A percentile compares a stretch with the other conserved stretches of the same genome.
These are phyloP conservation scores for Heterocephalus glaber DNA, from an alignment of 2,113 vertebrate genomes.

Conservation along the genomic window DNA sequence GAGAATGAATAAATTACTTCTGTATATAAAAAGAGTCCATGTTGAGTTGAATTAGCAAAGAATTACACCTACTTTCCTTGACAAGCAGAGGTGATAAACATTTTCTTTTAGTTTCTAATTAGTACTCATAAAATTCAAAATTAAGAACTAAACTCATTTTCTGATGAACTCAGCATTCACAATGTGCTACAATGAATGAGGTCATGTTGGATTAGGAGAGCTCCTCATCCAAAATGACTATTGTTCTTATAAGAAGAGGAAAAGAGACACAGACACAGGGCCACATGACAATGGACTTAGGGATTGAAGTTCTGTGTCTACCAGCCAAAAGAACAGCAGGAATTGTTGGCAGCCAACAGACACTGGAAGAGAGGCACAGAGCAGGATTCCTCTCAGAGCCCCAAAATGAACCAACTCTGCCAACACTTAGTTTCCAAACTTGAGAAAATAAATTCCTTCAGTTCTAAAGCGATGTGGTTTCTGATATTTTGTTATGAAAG, in stretches of 20 bases:
- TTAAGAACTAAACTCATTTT: background rate
- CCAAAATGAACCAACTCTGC: background rate
- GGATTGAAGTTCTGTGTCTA: rapidly evolving
- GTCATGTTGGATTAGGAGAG: background rate
- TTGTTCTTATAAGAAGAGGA: background rate
- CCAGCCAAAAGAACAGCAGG: background rate
- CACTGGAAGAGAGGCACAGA: background rate
- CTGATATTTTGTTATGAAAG: background rate
- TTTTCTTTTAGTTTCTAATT: background rate
- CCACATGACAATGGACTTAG: background rate
- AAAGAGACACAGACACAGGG: background rate
- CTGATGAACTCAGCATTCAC: slow-evolving; percentile 18
- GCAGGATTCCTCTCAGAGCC: background rate
- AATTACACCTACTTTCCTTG: slow-evolving; percentile 8
- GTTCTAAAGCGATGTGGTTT: background rate
- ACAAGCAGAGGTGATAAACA: background rate
- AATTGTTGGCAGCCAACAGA: background rate
- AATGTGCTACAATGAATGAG: background rate
- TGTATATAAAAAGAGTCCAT: background rate
- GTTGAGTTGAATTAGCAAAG: too few species aligned
- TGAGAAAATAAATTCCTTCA: background rate
- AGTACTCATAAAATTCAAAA: slow-evolving; percentile 18
- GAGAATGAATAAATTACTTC: background rate
- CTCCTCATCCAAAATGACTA: background rate
- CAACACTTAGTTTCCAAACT: background rate